phyloP scores from a whole-genome alignment of 2,797 vertebrate species.

The Aphelocoma californica region DNA sequence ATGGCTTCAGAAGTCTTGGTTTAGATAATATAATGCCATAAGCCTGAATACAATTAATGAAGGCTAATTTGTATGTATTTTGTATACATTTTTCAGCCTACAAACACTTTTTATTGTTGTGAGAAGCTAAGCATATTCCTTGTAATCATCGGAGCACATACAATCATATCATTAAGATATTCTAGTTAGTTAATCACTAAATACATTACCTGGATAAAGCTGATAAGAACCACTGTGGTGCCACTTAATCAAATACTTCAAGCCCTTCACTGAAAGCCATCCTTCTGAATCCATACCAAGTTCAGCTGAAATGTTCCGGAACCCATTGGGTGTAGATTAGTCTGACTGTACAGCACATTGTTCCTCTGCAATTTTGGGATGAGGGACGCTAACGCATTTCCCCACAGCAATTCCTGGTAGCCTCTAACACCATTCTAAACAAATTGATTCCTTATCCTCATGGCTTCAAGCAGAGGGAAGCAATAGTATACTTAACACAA shows the following conservation, averaged over 20 bases:
- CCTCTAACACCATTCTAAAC: background rate
- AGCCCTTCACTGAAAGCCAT: slow-evolving; percentile 85
- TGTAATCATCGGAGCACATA: background rate
- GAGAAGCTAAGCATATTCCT: background rate
- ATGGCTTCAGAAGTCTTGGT: background rate
- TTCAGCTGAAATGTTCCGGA: slow-evolving; percentile 55
- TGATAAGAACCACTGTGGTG: slow-evolving; percentile 94
- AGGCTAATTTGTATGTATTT: background rate
- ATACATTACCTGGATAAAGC: slow-evolving; percentile 90
- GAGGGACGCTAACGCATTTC: background rate
- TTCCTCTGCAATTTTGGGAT: background rate
- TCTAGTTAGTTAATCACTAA: background rate
- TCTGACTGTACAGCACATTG: slow-evolving; percentile 26
- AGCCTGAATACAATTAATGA: background rate
- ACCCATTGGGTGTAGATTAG: background rate
- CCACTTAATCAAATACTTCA: slow-evolving; percentile 89
- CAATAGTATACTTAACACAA: slow-evolving; percentile 73
- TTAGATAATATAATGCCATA: background rate
- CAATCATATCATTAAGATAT: background rate
- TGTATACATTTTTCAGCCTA: background rate
- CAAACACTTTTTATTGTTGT: background rate
- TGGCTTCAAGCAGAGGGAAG: slow-evolving; percentile 71
- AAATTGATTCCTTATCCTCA: slow-evolving; percentile 43
- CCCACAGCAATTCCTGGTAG: slow-evolving; percentile 1
- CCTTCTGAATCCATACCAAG: slow-evolving; percentile 89